phyloP scores from a whole-genome alignment of 2,888 invertebrate species.

The Gortyna flavago region DNA sequence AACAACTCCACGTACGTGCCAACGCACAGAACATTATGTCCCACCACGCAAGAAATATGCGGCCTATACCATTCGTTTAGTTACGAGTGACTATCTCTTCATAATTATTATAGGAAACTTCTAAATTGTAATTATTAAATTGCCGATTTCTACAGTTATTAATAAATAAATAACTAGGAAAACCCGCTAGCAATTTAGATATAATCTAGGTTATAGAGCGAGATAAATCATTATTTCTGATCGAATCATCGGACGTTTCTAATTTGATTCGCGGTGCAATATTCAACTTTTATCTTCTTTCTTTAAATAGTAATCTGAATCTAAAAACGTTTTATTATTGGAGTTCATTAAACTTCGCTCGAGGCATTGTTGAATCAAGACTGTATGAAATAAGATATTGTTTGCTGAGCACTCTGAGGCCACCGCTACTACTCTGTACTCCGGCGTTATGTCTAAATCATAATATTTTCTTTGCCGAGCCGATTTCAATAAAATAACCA shows the following conservation, averaged over 20 bases:
- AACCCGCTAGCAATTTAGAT: constrained; percentile 50
- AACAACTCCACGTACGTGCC: constrained; percentile 76
- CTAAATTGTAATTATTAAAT: constrained; percentile 41
- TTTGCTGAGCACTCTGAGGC: constrained; percentile 74
- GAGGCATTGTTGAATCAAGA: constrained; percentile 58
- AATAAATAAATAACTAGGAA: constrained; percentile 44
- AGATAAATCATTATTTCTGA: constrained; percentile 48
- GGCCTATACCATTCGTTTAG: constrained; percentile 23
- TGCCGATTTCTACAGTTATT: constrained; percentile 45
- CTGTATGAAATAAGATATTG: constrained; percentile 76
- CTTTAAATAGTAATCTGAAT: constrained; percentile 31
- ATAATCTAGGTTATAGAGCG: constrained; percentile 40
- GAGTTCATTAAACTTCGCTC: constrained; percentile 56
- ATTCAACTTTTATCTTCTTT: constrained; percentile 37
- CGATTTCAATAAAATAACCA: constrained; percentile 52
- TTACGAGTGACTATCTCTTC: constrained; percentile 28
- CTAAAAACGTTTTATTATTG: constrained; percentile 48
- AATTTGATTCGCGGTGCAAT: constrained; percentile 48
- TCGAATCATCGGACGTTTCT: constrained; percentile 38
- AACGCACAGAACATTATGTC: constrained; percentile 43
- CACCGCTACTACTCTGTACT: constrained; percentile 26
- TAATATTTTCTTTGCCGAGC: constrained; percentile 62
- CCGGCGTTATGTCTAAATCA: constrained; percentile 57
- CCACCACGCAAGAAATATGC: constrained; percentile 42
- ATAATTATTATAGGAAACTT: constrained; percentile 45